Base-by-base conservation (phyloP, 2,888 invertebrate genomes). In the Gryllus longicercus region DNA sequence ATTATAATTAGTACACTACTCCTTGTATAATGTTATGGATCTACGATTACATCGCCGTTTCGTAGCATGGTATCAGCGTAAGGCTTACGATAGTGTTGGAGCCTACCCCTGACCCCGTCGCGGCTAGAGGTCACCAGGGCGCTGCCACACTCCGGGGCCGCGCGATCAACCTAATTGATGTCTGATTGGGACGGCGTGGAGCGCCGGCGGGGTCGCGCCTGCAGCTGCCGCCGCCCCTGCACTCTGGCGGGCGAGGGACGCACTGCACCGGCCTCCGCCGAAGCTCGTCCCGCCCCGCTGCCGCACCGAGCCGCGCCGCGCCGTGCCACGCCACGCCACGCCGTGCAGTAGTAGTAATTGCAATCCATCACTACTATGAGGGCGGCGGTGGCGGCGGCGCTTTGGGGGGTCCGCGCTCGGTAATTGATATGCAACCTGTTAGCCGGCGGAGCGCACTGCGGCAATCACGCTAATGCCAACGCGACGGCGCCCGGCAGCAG, bases 391-490 rank as follows among this genome's bases (percentile, higher is more conserved):
- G 38, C 38, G 38, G n/a, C 11, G 14, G 63, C 63, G 63, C 63
- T 63, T 63, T n/a, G 63, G 38, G 63, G 63, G 63, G 63, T 63
- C 63, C 63, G n/a, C 63, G 63, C 63, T 63, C 63, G 63, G 38
- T 63, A 63, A 63, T 63, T 63, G 63, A 63, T 63, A 63, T 63
- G 63, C 63, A 63, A 63, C 63, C 63, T 63, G 63, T 63, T 63
- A 63, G 63, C 63, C 63, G 63, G 16, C 16, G 63, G 63, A 63
- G 63, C n/a, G 63, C 63, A n/a, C 63, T 63, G n/a, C 63, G n/a
- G 63, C 63, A 63, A 63, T 63, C 63, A 63, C 63, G 63, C 63
- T 63, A 63, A 63, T 63, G 63, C 63, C 11, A 8, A 14, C 63
- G 14, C 63, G 16, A n/a, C 63, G 63, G 16, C 63, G 63, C 5